phyloP scores from a whole-genome alignment of 2,797 vertebrate species.

The Pristis pectinata region DNA sequence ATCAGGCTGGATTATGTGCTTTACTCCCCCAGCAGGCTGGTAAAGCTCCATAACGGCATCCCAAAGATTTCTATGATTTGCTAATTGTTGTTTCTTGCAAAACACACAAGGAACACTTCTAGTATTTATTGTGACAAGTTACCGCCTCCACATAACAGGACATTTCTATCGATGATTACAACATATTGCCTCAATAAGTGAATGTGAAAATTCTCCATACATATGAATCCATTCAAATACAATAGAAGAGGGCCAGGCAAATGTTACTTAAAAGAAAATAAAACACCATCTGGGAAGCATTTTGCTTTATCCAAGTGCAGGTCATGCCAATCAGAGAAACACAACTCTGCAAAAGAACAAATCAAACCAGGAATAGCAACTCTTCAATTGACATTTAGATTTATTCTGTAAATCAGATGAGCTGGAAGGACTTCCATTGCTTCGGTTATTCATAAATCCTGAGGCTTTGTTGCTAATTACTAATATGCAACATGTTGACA shows the following conservation, averaged over 20 bases:
- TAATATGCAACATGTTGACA: not conserved
- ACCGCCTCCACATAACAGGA: not conserved
- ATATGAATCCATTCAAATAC: not conserved
- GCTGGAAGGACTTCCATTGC: not conserved
- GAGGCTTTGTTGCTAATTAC: not conserved
- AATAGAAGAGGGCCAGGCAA: not conserved
- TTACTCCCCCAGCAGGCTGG: not conserved
- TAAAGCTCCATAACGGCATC: not conserved
- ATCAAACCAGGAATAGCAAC: not conserved
- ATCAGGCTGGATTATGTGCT: not conserved
- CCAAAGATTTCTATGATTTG: not conserved
- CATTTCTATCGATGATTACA: not conserved
- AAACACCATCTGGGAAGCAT: not conserved
- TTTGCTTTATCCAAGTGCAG: conserved; percentile 13
- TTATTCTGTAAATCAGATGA: not conserved
- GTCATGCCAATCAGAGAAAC: not conserved
- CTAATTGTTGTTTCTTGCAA: not conserved
- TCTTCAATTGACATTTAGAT: not conserved
- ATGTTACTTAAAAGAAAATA: not conserved
- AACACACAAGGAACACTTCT: not conserved
- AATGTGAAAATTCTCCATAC: not conserved
- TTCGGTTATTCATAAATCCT: no score
- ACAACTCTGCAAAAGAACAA: not conserved
- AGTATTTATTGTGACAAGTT: not conserved
- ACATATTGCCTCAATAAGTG: not conserved